Evolutionary conservation across 2,797 vertebrate species (phyloP).

Genomic region (Hoplostethus mediterraneus): DNA sequence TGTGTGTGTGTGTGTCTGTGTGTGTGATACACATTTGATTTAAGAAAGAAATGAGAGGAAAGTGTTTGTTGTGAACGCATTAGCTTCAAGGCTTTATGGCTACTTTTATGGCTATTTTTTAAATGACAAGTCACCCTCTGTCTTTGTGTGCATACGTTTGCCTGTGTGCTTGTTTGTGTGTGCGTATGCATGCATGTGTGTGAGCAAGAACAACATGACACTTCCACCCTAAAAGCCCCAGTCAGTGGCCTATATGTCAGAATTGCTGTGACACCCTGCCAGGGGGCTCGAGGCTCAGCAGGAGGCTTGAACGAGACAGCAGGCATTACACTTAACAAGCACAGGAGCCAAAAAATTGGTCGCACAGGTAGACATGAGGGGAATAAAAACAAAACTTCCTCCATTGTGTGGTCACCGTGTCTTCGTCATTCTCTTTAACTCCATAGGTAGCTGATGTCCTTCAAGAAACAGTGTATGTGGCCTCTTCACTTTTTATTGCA

Average conservation of each 20-base stretch:
- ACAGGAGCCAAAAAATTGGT: not conserved
- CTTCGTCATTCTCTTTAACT: not conserved
- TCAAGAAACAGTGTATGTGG: not conserved
- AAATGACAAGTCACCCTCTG: not conserved
- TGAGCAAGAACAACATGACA: slow-evolving; percentile 4
- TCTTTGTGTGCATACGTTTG: slow-evolving; percentile 5
- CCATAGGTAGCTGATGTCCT: not conserved
- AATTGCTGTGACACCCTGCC: not conserved
- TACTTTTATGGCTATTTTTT: not conserved
- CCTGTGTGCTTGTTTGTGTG: not conserved
- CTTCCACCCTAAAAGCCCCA: not conserved
- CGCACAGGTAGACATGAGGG: not conserved
- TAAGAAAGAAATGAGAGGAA: too few species aligned
- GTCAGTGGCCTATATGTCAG: not conserved
- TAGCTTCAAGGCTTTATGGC: not conserved
- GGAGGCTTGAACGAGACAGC: slow-evolving; percentile 2
- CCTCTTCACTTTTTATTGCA: slow-evolving; percentile 1
- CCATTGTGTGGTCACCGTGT: not conserved
- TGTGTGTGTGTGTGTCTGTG: slow-evolving; percentile 10
- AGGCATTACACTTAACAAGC: slow-evolving; percentile 6
- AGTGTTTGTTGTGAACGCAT: not conserved
- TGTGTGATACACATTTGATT: not conserved
- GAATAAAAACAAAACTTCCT: not conserved
- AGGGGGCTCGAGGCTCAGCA: not conserved
- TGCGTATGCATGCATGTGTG: slow-evolving; percentile 9